phyloP scores from a whole-genome alignment of 2,797 vertebrate species.

The Acanthis flammea region DNA sequence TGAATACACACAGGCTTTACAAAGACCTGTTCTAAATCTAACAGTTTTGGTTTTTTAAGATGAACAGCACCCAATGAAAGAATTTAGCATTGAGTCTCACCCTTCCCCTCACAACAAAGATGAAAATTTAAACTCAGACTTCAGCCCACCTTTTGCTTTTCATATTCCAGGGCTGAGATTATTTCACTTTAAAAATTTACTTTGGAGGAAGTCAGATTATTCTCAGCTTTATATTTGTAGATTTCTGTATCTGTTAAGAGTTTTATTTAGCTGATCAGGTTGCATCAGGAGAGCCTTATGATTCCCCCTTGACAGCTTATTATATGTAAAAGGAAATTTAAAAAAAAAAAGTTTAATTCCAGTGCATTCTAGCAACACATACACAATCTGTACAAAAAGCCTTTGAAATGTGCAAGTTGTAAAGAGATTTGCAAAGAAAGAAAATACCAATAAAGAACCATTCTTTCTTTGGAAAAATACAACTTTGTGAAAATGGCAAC shows the following conservation, averaged over 20 bases:
- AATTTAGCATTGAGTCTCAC: not conserved
- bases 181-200: not conserved
- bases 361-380: not conserved
- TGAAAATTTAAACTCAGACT: not conserved
- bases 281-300: not conserved
- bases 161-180: not conserved
- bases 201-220: not conserved
- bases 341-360: conserved; percentile 49
- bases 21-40: not conserved
- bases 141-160: not conserved
- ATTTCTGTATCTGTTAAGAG: not conserved
- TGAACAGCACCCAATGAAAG: not conserved
- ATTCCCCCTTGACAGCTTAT: not conserved
- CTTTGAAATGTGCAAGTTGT: not conserved
- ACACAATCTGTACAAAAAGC: not conserved
- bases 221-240: not conserved
- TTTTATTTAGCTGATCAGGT: not conserved
- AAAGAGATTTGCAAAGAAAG: not conserved
- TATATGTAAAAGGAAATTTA: conserved; percentile 30
- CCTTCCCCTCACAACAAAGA: not conserved
- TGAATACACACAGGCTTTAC: not conserved
- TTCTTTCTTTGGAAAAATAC: not conserved
- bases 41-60: not conserved
- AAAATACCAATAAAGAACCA: not conserved
- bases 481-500: not conserved